These are phyloP conservation scores for Rhinichthys klamathensis DNA, from an alignment of 2,113 vertebrate species.

Conservation along the genomic window DNA sequence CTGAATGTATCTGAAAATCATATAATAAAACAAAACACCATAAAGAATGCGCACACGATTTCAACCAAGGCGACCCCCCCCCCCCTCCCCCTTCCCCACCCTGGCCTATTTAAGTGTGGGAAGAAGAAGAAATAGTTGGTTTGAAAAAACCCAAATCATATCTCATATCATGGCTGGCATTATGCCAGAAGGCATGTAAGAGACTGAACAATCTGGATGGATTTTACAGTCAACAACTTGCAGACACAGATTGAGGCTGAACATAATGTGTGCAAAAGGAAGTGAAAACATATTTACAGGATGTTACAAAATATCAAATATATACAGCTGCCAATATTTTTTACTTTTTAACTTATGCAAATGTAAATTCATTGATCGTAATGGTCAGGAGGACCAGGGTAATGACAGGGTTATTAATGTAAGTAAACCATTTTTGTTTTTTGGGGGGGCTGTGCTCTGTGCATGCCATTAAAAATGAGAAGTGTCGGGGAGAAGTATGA, in stretches of 20 bases:
- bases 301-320: background rate
- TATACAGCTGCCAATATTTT: background rate
- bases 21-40: background rate
- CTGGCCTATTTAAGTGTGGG: background rate
- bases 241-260: conserved; percentile 6
- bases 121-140: background rate
- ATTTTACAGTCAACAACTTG: background rate
- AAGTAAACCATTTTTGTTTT: no score
- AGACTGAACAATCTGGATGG: conserved; percentile 14
- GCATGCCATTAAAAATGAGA: background rate
- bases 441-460: background rate
- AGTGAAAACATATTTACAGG: background rate
- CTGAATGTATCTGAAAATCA: background rate
- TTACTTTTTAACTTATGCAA: background rate
- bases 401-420: background rate
- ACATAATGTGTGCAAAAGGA: background rate
- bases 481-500: background rate
- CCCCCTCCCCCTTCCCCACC: no score
- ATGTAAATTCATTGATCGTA: background rate
- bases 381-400: background rate
- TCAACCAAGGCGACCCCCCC: no score
- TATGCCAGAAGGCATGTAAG: background rate
- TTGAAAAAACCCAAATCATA: background rate
- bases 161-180: background rate
- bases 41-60: no score